Percentiles rank a stretch among this genome's conserved stretches.
phyloP scores from a whole-genome alignment of 2,888 invertebrate species.

The Dolichomitus sp. region DNA sequence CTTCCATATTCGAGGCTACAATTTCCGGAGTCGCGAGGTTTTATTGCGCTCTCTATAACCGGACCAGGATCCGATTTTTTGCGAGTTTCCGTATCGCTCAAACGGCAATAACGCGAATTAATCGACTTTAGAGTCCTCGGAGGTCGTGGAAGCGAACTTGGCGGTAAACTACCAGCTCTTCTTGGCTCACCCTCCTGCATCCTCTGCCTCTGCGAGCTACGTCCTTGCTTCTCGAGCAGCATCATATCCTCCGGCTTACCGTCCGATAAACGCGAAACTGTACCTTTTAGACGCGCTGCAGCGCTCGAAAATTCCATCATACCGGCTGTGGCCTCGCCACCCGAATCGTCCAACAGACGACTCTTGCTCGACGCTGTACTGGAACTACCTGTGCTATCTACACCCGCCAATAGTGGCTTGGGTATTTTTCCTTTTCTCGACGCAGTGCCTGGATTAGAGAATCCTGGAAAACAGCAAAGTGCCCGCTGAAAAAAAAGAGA shows the following conservation, averaged over 20 bases:
- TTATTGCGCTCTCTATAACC: slow-evolving; percentile 72
- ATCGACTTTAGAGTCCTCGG: slow-evolving; percentile 87
- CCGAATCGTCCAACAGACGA: slow-evolving; percentile 83
- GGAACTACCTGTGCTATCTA: slow-evolving; percentile 86
- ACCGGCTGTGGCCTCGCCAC: slow-evolving; percentile 85
- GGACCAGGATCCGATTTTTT: slow-evolving; percentile 85
- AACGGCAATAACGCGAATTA: slow-evolving; percentile 82
- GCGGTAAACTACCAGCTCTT: slow-evolving; percentile 88
- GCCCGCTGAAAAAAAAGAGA: slow-evolving; percentile 92
- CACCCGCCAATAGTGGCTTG: slow-evolving; percentile 92
- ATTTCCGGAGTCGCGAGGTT: slow-evolving; percentile 84
- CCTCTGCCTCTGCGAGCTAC: slow-evolving; percentile 92
- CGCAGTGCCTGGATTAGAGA: slow-evolving; percentile 92
- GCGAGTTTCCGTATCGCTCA: slow-evolving; percentile 83
- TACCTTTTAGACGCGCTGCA: slow-evolving; percentile 78
- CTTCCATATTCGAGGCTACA: slow-evolving; percentile 82
- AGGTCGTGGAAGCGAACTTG: slow-evolving; percentile 91
- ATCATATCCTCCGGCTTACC: slow-evolving; percentile 91
- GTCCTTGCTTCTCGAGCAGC: slow-evolving; percentile 92
- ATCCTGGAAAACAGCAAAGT: slow-evolving; percentile 95
- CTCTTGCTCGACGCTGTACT: slow-evolving; percentile 84
- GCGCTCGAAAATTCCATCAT: slow-evolving; percentile 84
- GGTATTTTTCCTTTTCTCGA: slow-evolving; percentile 92
- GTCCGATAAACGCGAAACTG: slow-evolving; percentile 81
- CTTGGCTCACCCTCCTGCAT: slow-evolving; percentile 87